A percentile compares a stretch with the other conserved stretches of the same genome.
Conservation (phyloP, 2,888 invertebrate genomes). For the Sinodicranocentrus sp. region DNA sequence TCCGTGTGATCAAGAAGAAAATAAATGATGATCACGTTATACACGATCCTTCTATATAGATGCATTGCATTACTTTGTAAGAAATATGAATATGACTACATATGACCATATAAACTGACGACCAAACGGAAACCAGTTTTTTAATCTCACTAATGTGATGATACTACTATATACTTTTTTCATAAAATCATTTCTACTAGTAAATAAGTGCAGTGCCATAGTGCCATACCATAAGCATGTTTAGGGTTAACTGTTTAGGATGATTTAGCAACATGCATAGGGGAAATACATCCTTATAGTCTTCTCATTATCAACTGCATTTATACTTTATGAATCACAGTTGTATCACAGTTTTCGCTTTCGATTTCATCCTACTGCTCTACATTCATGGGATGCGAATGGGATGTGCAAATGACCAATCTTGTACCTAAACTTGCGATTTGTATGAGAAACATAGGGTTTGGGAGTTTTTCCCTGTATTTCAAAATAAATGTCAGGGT, state of each 20-base stretch:
- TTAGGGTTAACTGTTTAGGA: too few species aligned
- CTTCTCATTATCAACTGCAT: background rate
- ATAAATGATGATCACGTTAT: background rate
- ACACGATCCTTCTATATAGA: too few species aligned
- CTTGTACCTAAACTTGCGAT: background rate
- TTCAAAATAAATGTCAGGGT: too few species aligned
- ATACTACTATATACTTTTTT: background rate
- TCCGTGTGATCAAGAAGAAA: background rate
- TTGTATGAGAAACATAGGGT: background rate
- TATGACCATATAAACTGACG: too few species aligned
- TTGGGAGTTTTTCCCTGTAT: too few species aligned
- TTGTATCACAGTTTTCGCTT: constrained; percentile 25
- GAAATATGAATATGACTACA: background rate
- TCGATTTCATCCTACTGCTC: constrained; percentile 48
- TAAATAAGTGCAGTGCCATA: too few species aligned
- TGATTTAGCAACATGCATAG: too few species aligned
- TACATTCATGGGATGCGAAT: constrained; percentile 19
- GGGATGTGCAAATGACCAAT: background rate
- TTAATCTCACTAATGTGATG: constrained; percentile 2
- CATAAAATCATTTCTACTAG: background rate
- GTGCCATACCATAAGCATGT: too few species aligned
- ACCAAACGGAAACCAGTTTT: constrained; percentile 40
- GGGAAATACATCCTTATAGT: background rate
- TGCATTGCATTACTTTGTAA: background rate
- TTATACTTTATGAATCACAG: background rate